Conservation (phyloP, 2,797 vertebrate species). For the Girardinus metallicus region DNA sequence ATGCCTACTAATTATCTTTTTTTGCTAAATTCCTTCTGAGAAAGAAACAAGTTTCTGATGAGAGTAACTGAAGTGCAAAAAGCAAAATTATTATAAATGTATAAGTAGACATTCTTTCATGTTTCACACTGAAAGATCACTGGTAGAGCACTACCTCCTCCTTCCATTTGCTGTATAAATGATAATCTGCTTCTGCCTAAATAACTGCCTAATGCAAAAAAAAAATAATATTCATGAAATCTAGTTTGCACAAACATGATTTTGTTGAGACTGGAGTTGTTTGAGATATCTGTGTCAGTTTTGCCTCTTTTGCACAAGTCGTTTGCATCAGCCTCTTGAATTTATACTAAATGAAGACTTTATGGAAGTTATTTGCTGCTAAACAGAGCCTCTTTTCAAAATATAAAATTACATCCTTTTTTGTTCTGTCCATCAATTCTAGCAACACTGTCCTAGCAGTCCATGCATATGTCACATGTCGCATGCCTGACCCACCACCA, state of each 20-base stretch:
- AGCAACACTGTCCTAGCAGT: background rate
- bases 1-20: background rate
- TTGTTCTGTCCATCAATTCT: background rate
- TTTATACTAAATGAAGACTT: background rate
- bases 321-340: background rate
- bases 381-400: background rate
- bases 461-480: slow-evolving; percentile 49
- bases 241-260: background rate
- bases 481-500: slow-evolving; percentile 41
- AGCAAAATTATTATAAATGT: too few relatives aligned
- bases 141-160: background rate
- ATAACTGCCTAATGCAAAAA: background rate
- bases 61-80: background rate
- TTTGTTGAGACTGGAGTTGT: background rate
- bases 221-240: background rate
- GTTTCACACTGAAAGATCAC: background rate
- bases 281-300: background rate
- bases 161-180: background rate
- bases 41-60: background rate
- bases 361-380: background rate
- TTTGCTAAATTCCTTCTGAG: background rate
- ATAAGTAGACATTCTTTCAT: background rate
- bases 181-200: background rate
- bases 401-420: background rate
- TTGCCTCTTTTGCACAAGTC: background rate